Conservation (phyloP, 2,797 vertebrate species). For the Stomatorhinus walkeri region DNA sequence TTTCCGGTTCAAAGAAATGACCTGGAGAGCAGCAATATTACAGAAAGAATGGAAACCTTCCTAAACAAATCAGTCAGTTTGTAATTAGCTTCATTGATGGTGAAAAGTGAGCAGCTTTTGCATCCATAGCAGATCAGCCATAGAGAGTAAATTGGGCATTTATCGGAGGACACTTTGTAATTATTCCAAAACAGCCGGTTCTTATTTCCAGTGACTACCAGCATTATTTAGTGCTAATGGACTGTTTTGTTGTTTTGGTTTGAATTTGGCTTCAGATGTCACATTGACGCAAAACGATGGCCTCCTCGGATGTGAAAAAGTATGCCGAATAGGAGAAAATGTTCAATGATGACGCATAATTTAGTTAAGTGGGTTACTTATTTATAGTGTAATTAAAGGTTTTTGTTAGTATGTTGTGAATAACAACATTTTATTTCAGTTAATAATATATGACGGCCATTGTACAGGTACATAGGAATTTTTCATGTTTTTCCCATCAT, state of each 20-base stretch:
- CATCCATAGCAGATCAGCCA: slow-evolving; percentile 10
- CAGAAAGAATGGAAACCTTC: slow-evolving; percentile 33
- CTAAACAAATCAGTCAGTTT: slow-evolving; percentile 35
- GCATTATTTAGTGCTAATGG: not conserved
- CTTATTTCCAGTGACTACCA: not conserved
- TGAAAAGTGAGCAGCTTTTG: slow-evolving; percentile 33
- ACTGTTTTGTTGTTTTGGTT: not conserved
- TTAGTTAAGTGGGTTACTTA: not conserved
- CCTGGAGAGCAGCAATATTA: slow-evolving; percentile 25
- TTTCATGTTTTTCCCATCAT: not conserved
- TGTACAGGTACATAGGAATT: not conserved
- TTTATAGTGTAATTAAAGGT: not conserved
- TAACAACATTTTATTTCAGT: not conserved
- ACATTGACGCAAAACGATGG: not conserved
- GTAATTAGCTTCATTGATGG: slow-evolving; percentile 34
- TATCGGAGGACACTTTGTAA: not conserved
- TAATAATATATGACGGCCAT: not conserved
- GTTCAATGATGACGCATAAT: not conserved
- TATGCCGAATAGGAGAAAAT: not conserved
- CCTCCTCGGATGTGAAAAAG: not conserved
- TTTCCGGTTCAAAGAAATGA: slow-evolving; percentile 33
- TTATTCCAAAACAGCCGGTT: not conserved
- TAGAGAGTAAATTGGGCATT: not conserved
- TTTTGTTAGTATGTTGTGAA: not conserved
- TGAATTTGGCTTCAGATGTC: not conserved